These are phyloP conservation scores for Exephanes ischioxanthus DNA, from an alignment of 2,888 invertebrate species.

Conservation along the genomic window DNA sequence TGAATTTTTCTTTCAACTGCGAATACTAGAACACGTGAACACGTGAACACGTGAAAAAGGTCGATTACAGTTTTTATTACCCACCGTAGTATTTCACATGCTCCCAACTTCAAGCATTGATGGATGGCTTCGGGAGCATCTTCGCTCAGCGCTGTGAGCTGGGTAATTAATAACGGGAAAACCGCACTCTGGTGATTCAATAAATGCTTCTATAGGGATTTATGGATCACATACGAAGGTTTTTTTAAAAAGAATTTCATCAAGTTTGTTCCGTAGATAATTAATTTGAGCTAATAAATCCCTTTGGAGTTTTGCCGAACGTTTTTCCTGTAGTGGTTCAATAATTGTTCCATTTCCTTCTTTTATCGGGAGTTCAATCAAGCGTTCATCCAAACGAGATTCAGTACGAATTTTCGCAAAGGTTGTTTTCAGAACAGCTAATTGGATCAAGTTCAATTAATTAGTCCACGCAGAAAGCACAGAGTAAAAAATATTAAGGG, in stretches of 20 bases:
- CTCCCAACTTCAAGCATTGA: not conserved
- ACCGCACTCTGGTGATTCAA: too few relatives aligned
- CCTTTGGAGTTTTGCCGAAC: too few relatives aligned
- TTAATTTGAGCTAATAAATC: too few relatives aligned
- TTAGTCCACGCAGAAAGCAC: not conserved
- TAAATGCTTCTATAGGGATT: too few relatives aligned
- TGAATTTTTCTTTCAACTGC: too few relatives aligned
- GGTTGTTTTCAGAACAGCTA: not conserved
- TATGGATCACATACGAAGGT: too few relatives aligned
- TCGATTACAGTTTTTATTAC: too few relatives aligned
- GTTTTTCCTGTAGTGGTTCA: not conserved
- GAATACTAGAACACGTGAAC: too few relatives aligned
- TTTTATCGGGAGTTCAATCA: not conserved
- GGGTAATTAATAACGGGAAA: too few relatives aligned
- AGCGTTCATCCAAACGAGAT: not conserved
- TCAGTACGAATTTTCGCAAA: not conserved
- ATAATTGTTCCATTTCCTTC: not conserved
- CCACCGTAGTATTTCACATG: not conserved
- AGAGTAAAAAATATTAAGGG: not conserved
- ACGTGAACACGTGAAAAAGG: too few relatives aligned
- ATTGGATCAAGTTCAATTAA: conserved; percentile 19
- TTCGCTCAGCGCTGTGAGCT: not conserved
- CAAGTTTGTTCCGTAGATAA: too few relatives aligned
- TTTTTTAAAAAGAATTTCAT: too few relatives aligned
- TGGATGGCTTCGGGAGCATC: not conserved